These are phyloP conservation scores for Neodon shergylaensis DNA, from an alignment of 2,113 vertebrate genomes.

Conservation along the genomic window DNA sequence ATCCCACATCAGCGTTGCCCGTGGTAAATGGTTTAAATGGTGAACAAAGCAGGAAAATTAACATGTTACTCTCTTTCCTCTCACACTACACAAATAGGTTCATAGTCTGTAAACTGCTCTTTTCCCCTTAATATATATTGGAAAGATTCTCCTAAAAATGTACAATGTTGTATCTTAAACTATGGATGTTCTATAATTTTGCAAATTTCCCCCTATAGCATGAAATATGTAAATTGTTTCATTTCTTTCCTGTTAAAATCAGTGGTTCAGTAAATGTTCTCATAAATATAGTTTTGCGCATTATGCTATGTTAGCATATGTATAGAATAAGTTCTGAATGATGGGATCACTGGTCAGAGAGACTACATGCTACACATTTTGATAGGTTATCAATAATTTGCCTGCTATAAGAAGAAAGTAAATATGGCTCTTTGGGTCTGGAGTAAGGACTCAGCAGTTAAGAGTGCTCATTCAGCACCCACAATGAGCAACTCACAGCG, in stretches of 20 bases:
- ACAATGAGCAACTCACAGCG: background rate
- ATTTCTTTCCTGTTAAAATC: background rate
- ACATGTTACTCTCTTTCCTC: background rate
- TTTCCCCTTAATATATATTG: constrained; percentile 13
- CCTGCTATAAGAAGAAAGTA: background rate
- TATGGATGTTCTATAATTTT: constrained; percentile 14
- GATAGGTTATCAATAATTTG: background rate
- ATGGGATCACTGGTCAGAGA: constrained; percentile 25
- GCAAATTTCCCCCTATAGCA: background rate
- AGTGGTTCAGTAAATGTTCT: constrained; percentile 3
- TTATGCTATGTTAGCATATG: background rate
- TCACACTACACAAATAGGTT: constrained; percentile 35
- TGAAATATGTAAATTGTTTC: constrained; percentile 29
- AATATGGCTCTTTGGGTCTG: background rate
- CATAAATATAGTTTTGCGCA: background rate
- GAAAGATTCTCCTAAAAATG: background rate
- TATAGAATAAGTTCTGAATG: background rate
- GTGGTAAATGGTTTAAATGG: background rate
- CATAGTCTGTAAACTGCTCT: background rate
- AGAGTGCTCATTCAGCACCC: background rate
- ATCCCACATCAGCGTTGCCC: too few relatives aligned
- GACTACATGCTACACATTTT: background rate
- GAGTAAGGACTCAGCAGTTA: background rate
- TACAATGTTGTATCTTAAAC: background rate
- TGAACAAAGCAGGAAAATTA: constrained; percentile 36